Evolutionary conservation across 2,888 invertebrate genomes (phyloP).

Genomic region (Argynnis bischoffii): DNA sequence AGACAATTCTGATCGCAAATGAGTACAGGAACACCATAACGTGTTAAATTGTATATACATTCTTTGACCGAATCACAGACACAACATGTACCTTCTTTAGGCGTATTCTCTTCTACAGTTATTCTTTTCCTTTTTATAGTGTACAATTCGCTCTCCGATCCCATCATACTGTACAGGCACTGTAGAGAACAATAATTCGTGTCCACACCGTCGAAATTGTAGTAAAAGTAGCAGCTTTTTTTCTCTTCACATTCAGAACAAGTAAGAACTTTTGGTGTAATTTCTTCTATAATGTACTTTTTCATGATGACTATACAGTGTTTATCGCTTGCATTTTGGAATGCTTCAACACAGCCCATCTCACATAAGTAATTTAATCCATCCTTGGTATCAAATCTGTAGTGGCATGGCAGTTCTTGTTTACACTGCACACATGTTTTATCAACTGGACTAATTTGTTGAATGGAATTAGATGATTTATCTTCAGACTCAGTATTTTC

Average conservation of each 20-base stretch:
- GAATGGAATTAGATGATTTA: constrained; percentile 60
- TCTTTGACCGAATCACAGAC: constrained; percentile 74
- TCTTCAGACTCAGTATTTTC: constrained; percentile 70
- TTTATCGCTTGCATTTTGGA: constrained; percentile 64
- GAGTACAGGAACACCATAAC: constrained; percentile 74
- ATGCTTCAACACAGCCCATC: constrained; percentile 72
- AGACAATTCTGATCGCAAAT: constrained; percentile 84
- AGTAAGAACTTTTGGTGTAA: constrained; percentile 52
- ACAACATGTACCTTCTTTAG: constrained; percentile 63
- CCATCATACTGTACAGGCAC: constrained; percentile 80
- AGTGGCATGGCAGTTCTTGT: constrained; percentile 56
- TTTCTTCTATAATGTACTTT: constrained; percentile 72
- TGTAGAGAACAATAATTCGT: constrained; percentile 79
- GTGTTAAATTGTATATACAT: constrained; percentile 72
- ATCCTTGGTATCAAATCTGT: constrained; percentile 57
- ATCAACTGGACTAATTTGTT: constrained; percentile 63
- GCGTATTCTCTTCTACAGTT: constrained; percentile 62
- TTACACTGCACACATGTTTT: constrained; percentile 75
- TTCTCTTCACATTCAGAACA: constrained; percentile 74
- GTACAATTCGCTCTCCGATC: constrained; percentile 79
- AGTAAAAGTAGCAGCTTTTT: constrained; percentile 72
- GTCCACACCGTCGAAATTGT: constrained; percentile 71
- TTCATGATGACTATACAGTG: constrained; percentile 58
- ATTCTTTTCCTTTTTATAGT: constrained; percentile 78
- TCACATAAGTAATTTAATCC: constrained; percentile 69